Conservation (phyloP, 1,140 invertebrate genomes). For the Rhynchophorus ferrugineus region DNA sequence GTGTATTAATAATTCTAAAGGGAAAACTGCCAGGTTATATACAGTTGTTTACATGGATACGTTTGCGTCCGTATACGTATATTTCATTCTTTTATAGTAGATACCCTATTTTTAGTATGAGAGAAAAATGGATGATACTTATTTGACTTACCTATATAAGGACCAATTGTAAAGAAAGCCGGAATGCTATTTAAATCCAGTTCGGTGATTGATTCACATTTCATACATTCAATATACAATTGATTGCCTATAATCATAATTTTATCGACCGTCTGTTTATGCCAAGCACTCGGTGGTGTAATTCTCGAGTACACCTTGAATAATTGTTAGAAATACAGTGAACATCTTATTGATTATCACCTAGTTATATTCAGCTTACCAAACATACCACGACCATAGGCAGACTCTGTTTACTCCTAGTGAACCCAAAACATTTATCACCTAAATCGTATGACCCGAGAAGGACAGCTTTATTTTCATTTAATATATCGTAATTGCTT, state of each 20-base stretch:
- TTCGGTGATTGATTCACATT: constrained; percentile 42
- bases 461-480: constrained; percentile 46
- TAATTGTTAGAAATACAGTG: neutral
- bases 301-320: constrained; percentile 44
- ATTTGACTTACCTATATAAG: constrained; percentile 41
- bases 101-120: too few species aligned
- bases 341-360: neutral
- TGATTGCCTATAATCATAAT: constrained; percentile 47
- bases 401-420: constrained; percentile 45
- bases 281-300: constrained; percentile 48
- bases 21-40: too few species aligned
- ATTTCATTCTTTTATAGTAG: too few species aligned
- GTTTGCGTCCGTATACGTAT: too few species aligned
- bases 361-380: constrained; percentile 24
- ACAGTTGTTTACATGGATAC: too few species aligned
- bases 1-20: too few species aligned
- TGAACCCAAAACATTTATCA: constrained; percentile 47
- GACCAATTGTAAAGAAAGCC: constrained; percentile 46
- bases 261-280: constrained; percentile 47
- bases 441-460: constrained; percentile 48
- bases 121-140: too few species aligned
- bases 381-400: constrained; percentile 44
- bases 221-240: constrained; percentile 41
- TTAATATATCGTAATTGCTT: constrained; percentile 46
- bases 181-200: constrained; percentile 46